These are phyloP conservation scores for Lochmaea crataegi DNA, from an alignment of 2,888 invertebrate genomes.

Conservation along the genomic window DNA sequence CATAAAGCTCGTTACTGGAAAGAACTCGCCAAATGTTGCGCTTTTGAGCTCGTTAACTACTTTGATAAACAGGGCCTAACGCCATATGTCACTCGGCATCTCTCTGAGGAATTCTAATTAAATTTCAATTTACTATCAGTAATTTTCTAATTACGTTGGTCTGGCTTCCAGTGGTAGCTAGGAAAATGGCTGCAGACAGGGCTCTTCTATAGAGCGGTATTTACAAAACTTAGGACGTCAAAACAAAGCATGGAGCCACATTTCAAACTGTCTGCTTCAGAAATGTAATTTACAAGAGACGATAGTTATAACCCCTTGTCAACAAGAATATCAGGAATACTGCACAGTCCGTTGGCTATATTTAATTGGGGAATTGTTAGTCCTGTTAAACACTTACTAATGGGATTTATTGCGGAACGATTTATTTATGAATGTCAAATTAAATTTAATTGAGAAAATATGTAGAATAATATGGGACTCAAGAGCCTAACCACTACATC, in stretches of 20 bases:
- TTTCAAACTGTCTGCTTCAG: slow-evolving; percentile 26
- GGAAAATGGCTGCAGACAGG: slow-evolving; percentile 12
- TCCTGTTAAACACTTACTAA: too few relatives aligned
- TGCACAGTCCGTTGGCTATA: not conserved
- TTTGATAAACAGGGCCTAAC: slow-evolving; percentile 31
- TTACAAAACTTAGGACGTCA: slow-evolving; percentile 30
- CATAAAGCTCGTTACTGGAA: slow-evolving; percentile 23
- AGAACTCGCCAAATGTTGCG: slow-evolving; percentile 33
- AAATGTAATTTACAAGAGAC: slow-evolving; percentile 15
- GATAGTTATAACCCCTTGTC: not conserved
- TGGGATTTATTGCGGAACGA: too few relatives aligned
- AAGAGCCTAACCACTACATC: too few relatives aligned
- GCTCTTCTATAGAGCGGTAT: slow-evolving; percentile 19
- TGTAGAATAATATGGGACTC: too few relatives aligned
- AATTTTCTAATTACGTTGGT: slow-evolving; percentile 35
- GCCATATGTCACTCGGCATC: slow-evolving; percentile 31
- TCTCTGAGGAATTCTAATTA: slow-evolving; percentile 35
- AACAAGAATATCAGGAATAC: not conserved
- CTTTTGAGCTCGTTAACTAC: slow-evolving; percentile 33
- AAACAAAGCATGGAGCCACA: slow-evolving; percentile 29
- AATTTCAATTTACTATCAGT: slow-evolving; percentile 40
- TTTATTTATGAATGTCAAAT: too few relatives aligned
- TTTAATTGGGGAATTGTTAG: not conserved
- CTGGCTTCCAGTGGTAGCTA: slow-evolving; percentile 15
- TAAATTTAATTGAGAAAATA: too few relatives aligned